Evolutionary conservation across 1,140 invertebrate species (phyloP), one percentile per base, ranked within the genome.

Genomic region (Camponotus vicinus): DNA sequence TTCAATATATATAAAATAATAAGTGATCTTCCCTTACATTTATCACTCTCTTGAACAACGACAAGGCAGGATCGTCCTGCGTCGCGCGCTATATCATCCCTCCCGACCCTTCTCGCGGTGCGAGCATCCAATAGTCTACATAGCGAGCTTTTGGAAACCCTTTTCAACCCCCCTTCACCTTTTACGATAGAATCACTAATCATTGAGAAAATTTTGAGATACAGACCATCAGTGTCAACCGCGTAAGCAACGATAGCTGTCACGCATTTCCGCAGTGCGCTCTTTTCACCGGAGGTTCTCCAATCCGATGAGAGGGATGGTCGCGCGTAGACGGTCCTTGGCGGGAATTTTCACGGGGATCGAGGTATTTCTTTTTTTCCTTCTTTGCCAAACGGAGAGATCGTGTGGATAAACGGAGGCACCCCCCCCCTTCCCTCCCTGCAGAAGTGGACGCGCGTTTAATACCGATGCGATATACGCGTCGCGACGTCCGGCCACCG

Each of bases 401-500:
- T n/a, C 4, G 37, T 2, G 3, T 7, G 15, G 11, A 55, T 42
- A 15, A 32, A 42, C 9, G 3, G 49, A 57, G 45, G 3, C 15
- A 52, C 15, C 49, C 49, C 18, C 49, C 18, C 49, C 15, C 8
- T 9, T 42, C 27, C 3, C 45, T 37, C 45, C 11, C 9, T 52
- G 32, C 11, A 37, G n/a, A 37, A 52, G 21, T 49, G 4, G 49
- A 49, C n/a, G 8, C 69, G 37, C 79, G 73, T n/a, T 42, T 5
- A 9, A 18, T 34, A 40, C 21, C 49, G 49, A 55, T 37, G 27
- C 86, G 83, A 83, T 89, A 75, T 75, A 70, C 83, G 79, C 90
- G 90, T 92, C 91, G 87, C 92, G 92, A 93, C 88, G 92, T 87
- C 83, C 88, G 86, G 80, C 86, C 91, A 92, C 83, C 86, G 83